Conservation (phyloP, 1,140 invertebrate genomes). For the Pseudomyrmex dendroicus region DNA sequence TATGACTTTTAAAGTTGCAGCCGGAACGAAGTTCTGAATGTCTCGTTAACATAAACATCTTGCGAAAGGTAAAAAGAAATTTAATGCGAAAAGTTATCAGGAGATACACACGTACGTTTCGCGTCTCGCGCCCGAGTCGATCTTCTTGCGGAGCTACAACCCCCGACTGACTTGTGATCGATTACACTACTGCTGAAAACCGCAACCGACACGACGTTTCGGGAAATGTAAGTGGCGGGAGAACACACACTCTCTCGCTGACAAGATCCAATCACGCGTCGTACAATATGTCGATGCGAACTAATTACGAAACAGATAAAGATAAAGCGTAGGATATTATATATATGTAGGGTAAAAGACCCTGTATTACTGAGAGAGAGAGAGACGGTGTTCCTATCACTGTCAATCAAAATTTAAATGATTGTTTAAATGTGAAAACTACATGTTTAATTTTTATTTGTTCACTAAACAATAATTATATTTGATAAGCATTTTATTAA, state of each 20-base stretch:
- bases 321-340: no score
- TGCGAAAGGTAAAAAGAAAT: conserved; percentile 24
- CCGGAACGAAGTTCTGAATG: conserved; percentile 13
- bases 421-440: no score
- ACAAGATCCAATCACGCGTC: neutral
- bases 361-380: no score
- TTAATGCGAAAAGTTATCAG: conserved; percentile 34
- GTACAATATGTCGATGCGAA: neutral
- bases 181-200: conserved; percentile 16
- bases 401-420: no score
- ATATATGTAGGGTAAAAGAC: no score
- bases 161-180: conserved; percentile 19
- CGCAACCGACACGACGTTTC: conserved; percentile 6
- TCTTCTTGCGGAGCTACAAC: no score
- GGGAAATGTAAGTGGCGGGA: neutral
- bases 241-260: neutral
- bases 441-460: no score
- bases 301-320: neutral
- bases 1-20: conserved; percentile 2
- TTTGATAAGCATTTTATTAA: no score
- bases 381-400: no score
- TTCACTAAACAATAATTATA: no score
- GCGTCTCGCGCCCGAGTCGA: neutral
- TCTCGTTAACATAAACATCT: conserved; percentile 36
- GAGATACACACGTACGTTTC: neutral